These are phyloP conservation scores for Ptilonorhynchus violaceus DNA, from an alignment of 2,113 vertebrate species.

Conservation along the genomic window DNA sequence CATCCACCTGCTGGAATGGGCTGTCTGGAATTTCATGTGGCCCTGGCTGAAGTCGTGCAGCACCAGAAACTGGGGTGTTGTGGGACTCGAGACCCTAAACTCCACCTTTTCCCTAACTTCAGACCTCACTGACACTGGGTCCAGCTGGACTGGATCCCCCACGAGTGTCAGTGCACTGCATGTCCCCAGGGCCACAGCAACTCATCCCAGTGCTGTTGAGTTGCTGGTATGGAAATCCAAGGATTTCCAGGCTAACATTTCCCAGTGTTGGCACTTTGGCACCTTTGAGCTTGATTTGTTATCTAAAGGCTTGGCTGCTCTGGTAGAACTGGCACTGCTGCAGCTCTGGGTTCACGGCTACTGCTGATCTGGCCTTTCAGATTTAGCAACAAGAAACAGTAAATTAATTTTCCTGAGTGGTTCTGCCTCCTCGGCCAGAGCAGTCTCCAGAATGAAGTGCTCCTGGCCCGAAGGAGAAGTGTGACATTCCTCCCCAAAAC, in stretches of 20 bases:
- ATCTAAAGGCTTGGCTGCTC: not conserved
- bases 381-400: not conserved
- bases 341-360: not conserved
- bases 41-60: not conserved
- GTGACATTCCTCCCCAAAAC: not conserved
- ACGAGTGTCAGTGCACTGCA: rapidly evolving
- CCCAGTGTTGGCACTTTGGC: not conserved
- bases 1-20: not conserved
- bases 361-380: not conserved
- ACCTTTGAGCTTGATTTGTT: not conserved
- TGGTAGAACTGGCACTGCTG: not conserved
- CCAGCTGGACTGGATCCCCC: not conserved
- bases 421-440: not conserved
- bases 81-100: not conserved
- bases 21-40: not conserved
- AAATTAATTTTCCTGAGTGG: not conserved
- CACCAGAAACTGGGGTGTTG: not conserved
- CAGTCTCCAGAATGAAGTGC: not conserved
- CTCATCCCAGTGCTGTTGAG: not conserved
- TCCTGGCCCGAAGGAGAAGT: not conserved
- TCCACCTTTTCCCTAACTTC: too few relatives aligned
- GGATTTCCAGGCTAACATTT: not conserved
- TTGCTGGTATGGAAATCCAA: not conserved
- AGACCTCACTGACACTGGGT: rapidly evolving
- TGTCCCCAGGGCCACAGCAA: not conserved